These are phyloP conservation scores for Diarsia brunnea DNA, from an alignment of 2,888 invertebrate genomes.

Conservation along the genomic window DNA sequence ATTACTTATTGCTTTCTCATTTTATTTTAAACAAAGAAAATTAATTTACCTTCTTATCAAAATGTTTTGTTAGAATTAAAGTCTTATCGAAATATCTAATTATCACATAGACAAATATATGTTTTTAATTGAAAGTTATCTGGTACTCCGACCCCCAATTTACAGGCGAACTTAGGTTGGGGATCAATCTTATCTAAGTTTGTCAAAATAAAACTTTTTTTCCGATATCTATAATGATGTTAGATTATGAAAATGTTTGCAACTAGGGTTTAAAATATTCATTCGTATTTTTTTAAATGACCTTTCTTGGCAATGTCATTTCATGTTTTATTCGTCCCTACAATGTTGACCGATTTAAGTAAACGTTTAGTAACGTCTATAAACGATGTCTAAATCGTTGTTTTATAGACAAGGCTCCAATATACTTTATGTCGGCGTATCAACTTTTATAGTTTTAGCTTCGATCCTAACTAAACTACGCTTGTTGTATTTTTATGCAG, in stretches of 20 bases:
- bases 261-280: too few relatives aligned
- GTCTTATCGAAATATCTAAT: too few relatives aligned
- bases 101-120: too few relatives aligned
- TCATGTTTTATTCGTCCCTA: slow-evolving; percentile 29
- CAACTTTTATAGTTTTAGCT: slow-evolving; percentile 34
- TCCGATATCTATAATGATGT: too few relatives aligned
- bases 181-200: too few relatives aligned
- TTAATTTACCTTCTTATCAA: too few relatives aligned
- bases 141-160: too few relatives aligned
- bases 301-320: not conserved
- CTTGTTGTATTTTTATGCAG: slow-evolving; percentile 15
- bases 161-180: too few relatives aligned
- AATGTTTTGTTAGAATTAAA: too few relatives aligned
- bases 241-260: too few relatives aligned
- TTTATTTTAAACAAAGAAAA: not conserved
- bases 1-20: not conserved
- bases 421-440: slow-evolving; percentile 32
- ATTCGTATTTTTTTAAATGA: not conserved
- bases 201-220: too few relatives aligned
- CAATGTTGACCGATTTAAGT: slow-evolving; percentile 35
- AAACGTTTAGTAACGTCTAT: slow-evolving; percentile 42
- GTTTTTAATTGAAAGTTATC: too few relatives aligned
- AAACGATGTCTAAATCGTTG: slow-evolving; percentile 28
- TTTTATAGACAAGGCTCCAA: slow-evolving; percentile 28
- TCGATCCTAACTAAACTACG: slow-evolving; percentile 4